Evolutionary conservation across 2,888 invertebrate genomes (phyloP).

Genomic region (Drepanosiphum platanoidis): DNA sequence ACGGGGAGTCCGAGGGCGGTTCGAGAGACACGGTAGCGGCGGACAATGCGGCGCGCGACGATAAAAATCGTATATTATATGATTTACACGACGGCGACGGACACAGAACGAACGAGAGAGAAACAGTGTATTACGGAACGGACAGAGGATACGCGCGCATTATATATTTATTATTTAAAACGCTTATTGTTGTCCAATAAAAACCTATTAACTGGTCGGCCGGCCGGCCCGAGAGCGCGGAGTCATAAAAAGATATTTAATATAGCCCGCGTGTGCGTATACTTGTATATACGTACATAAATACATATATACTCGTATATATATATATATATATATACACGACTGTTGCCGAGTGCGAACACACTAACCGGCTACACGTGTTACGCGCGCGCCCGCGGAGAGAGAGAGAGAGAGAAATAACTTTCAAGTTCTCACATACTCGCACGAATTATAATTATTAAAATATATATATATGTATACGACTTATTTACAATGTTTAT

Average conservation of each 20-base stretch:
- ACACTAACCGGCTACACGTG: neutral
- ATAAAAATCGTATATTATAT: neutral
- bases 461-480: too few species aligned
- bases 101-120: too few species aligned
- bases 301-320: neutral
- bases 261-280: neutral
- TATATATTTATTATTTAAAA: neutral
- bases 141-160: neutral
- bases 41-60: too few species aligned
- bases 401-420: too few species aligned
- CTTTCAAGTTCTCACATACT: neutral
- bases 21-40: too few species aligned
- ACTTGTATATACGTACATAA: too few species aligned
- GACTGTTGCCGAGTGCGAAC: too few species aligned
- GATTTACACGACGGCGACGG: neutral
- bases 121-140: too few species aligned
- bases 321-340: too few species aligned
- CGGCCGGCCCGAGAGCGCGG: too few species aligned
- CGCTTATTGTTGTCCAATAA: slow-evolving; percentile 59
- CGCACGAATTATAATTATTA: neutral
- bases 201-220: slow-evolving; percentile 49
- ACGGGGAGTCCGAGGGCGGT: too few species aligned
- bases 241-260: slow-evolving; percentile 69
- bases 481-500: neutral
- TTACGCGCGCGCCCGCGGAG: neutral